Evolutionary conservation across 2,113 vertebrate genomes (phyloP).

Genomic region (Cygnus buccinator): DNA sequence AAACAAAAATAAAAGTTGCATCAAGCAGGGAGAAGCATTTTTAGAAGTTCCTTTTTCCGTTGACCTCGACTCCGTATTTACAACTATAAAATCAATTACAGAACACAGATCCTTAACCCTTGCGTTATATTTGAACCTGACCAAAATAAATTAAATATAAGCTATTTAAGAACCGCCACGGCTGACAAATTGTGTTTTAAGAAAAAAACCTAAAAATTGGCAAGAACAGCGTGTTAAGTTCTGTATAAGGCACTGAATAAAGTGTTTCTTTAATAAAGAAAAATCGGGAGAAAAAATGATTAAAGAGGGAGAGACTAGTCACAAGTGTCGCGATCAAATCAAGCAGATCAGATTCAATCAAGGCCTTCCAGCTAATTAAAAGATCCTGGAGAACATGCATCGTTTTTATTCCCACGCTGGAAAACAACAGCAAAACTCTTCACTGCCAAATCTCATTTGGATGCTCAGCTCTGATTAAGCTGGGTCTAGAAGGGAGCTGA

Average conservation of each 20-base stretch:
- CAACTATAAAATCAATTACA: neutral
- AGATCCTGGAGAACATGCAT: fast-evolving
- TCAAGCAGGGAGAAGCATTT: neutral
- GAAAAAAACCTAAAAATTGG: neutral
- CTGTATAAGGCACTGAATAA: neutral
- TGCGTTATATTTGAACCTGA: neutral
- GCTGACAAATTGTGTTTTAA: neutral
- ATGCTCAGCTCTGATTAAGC: neutral
- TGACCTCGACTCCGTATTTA: neutral
- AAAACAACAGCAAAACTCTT: neutral
- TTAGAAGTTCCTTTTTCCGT: neutral
- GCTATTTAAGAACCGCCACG: neutral
- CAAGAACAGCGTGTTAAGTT: neutral
- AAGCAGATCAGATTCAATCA: neutral
- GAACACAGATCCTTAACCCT: neutral
- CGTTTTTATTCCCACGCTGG: neutral
- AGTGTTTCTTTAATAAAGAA: neutral
- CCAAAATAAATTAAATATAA: neutral
- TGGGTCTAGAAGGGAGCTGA: neutral
- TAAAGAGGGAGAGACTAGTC: neutral
- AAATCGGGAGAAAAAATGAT: neutral
- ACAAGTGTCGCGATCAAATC: neutral
- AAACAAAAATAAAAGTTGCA: neutral
- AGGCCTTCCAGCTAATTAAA: neutral
- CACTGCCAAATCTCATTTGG: neutral